Evolutionary conservation across 1,140 invertebrate genomes (phyloP), one percentile per base, ranked within the genome.

Genomic region (Drosophila albomicans): DNA sequence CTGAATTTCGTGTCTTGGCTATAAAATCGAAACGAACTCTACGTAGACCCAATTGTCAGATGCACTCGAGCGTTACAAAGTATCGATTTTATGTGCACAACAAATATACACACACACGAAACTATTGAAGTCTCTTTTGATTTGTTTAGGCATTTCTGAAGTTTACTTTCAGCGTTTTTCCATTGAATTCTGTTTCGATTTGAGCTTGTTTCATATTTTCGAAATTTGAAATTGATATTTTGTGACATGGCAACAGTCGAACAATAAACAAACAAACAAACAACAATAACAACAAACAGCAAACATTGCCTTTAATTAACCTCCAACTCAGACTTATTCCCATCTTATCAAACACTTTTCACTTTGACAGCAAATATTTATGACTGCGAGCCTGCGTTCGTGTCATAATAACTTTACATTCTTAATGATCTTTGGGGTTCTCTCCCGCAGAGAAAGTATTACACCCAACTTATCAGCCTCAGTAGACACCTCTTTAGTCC

Each of bases 301-400:
- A 74, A 78, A 75, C 65, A 75, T 56, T 77, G 59, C 59, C 61
- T 63, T 70, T 72, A 78, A 78, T 75, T 78, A 78, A 70, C 65
- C 63, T 25, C 64, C 51, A 62, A 78, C 46, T 69, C 20, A 25
- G 45, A 13, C 35, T 5, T 49, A 28, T 10, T 59, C 28, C 46
- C 35, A 52, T 51, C 35, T 57, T 66, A 56, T 67, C 65, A 68
- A 59, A 49, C 48, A 52, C 58, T 51, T 54, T 70, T 70, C 4
- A 13, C 15, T 35, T 54, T 62, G 58, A 59, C 56, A 59, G 51
- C 28, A 57, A 66, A 54, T 57, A 66, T 57, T 66, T 66, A 25
- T 49, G 35, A 38, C 35, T 38, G 35, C 35, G 7, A 38, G 35
- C 8, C 35, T 20, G 20, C 20, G n/a, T 56, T 30, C 13, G 11